phyloP scores from a whole-genome alignment of 2,113 vertebrate genomes.

The Parotia lawesii region DNA sequence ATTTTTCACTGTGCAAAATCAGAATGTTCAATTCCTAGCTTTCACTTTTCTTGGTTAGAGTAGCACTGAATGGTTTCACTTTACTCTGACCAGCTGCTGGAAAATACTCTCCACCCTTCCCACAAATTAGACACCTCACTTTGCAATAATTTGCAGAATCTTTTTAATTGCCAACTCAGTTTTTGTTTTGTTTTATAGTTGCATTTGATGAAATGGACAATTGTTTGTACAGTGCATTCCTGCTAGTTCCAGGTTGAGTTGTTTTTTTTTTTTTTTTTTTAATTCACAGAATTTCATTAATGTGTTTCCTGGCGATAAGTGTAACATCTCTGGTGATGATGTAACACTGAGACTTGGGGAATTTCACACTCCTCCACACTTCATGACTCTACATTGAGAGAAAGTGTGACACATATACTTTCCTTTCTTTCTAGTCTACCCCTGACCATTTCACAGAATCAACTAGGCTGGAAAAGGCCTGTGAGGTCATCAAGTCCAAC shows the following conservation, averaged over 20 bases:
- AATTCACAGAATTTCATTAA: neutral
- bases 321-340: neutral
- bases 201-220: neutral
- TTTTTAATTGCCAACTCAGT: neutral
- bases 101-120: neutral
- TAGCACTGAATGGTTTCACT: neutral
- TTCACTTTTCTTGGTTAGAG: neutral
- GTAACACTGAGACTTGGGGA: neutral
- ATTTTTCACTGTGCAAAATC: neutral
- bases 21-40: neutral
- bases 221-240: neutral
- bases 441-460: neutral
- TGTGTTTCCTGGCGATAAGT: neutral
- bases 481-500: fast-evolving
- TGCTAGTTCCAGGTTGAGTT: neutral
- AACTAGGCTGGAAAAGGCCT: neutral
- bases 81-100: neutral
- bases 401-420: neutral
- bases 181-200: slow-evolving; percentile 2
- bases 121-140: neutral
- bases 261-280: neutral
- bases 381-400: neutral
- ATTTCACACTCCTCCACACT: neutral
- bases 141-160: neutral
- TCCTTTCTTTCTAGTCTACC: neutral